Conservation (phyloP, 2,888 invertebrate genomes). For the Phyllotreta striolata region DNA sequence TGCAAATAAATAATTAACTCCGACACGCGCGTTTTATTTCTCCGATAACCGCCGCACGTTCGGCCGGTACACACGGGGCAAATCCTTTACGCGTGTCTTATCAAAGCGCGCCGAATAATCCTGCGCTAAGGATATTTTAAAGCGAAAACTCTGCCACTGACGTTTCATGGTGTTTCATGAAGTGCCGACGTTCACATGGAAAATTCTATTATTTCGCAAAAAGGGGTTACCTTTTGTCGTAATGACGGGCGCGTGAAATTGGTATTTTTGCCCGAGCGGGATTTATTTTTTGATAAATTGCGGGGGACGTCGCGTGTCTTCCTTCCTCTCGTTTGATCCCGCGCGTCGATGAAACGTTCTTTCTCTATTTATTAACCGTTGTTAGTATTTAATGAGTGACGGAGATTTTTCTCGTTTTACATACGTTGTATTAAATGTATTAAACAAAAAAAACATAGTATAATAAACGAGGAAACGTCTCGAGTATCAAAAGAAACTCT, state of each 20-base stretch:
- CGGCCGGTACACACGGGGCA: no score
- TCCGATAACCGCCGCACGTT: not conserved
- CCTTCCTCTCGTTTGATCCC: not conserved
- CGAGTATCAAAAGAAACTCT: slow-evolving; percentile 32
- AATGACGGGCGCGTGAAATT: slow-evolving; percentile 4
- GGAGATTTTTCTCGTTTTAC: no score
- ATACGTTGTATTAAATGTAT: no score
- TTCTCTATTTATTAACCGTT: no score
- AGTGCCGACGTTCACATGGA: slow-evolving; percentile 8
- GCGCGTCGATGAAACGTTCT: no score
- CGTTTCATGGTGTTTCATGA: slow-evolving; percentile 50
- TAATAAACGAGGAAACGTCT: slow-evolving; percentile 37
- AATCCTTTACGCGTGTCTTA: slow-evolving; percentile 19
- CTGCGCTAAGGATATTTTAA: slow-evolving; percentile 31
- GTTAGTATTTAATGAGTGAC: no score
- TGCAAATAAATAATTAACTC: no score
- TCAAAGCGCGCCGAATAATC: slow-evolving; percentile 21
- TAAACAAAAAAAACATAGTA: slow-evolving; percentile 29
- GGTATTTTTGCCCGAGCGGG: slow-evolving; percentile 1
- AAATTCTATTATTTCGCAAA: slow-evolving; percentile 11
- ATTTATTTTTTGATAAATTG: slow-evolving; percentile 3
- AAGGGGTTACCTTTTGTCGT: slow-evolving; percentile 3
- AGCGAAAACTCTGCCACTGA: slow-evolving; percentile 54
- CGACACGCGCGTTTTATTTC: not conserved
- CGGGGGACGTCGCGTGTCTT: not conserved